phyloP scores from a whole-genome alignment of 2,888 invertebrate species.

The Rotaria socialis region DNA sequence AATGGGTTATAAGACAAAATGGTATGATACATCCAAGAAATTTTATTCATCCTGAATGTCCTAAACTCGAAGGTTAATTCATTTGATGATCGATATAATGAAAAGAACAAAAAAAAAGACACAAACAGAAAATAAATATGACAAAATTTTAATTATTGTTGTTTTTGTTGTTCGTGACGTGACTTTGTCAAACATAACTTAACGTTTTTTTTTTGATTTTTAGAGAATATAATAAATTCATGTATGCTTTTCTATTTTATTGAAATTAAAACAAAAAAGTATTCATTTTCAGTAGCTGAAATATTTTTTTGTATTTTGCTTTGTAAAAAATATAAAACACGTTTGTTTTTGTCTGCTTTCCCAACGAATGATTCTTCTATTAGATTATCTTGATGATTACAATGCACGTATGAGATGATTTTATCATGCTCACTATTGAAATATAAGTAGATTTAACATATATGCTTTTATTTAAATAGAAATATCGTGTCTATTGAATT shows the following conservation, averaged over 20 bases:
- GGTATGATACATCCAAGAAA: constrained; percentile 59
- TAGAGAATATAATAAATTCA: neutral
- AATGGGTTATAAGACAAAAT: constrained; percentile 55
- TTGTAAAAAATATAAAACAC: too few species aligned
- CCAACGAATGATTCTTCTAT: too few species aligned
- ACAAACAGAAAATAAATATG: neutral
- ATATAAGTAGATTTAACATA: too few species aligned
- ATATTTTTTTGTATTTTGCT: too few species aligned
- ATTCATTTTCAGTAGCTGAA: too few species aligned
- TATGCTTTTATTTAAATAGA: too few species aligned
- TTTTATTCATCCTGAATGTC: constrained; percentile 57
- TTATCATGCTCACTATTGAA: too few species aligned
- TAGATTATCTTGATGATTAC: too few species aligned
- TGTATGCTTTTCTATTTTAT: constrained; percentile 15
- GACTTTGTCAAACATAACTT: neutral
- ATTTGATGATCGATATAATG: neutral
- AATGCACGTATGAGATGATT: too few species aligned
- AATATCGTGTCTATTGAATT: too few species aligned
- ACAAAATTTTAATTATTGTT: neutral
- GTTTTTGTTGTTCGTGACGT: neutral
- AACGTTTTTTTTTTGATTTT: neutral
- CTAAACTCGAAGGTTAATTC: constrained; percentile 50
- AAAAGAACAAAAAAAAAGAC: neutral
- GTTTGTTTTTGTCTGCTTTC: too few species aligned
- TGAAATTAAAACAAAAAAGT: neutral